Percentiles rank a stretch among this genome's conserved stretches.
Evolutionary conservation across 2,888 invertebrate species (phyloP).

Genomic region (Entomobrya multifasciata): DNA sequence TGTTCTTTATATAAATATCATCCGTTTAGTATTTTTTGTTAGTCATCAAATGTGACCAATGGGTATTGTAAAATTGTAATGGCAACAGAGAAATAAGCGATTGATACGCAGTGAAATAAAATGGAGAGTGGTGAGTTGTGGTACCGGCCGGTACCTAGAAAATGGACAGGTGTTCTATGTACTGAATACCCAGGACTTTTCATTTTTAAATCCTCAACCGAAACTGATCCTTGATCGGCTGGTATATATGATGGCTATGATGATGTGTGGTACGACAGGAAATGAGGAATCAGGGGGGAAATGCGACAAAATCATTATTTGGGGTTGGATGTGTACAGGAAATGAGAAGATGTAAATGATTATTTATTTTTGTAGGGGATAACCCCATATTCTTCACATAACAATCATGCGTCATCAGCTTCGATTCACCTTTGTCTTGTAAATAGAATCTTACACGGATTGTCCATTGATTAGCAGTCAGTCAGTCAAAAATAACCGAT

Average conservation of each 20-base stretch:
- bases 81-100: neutral
- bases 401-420: neutral
- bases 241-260: neutral
- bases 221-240: slow-evolving; percentile 15
- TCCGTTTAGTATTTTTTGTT: slow-evolving; percentile 6
- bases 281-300: slow-evolving; percentile 2
- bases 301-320: neutral
- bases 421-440: too few relatives aligned
- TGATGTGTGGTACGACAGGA: slow-evolving; percentile 35
- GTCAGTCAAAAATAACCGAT: too few relatives aligned
- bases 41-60: slow-evolving; percentile 12
- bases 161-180: slow-evolving; percentile 28
- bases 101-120: neutral
- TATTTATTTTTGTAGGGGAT: slow-evolving; percentile 11
- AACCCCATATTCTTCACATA: too few relatives aligned
- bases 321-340: neutral
- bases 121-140: neutral
- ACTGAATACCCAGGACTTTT: neutral
- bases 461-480: too few relatives aligned
- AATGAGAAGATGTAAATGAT: neutral
- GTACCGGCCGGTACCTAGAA: slow-evolving; percentile 29
- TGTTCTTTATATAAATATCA: slow-evolving; percentile 21
- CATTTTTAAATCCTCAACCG: slow-evolving; percentile 5
- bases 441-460: too few relatives aligned
- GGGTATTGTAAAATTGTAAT: neutral